A percentile compares a stretch with the other conserved stretches of the same genome.
These are phyloP conservation scores for Cuniculus paca DNA, from an alignment of 2,797 vertebrate genomes.

Conservation along the genomic window DNA sequence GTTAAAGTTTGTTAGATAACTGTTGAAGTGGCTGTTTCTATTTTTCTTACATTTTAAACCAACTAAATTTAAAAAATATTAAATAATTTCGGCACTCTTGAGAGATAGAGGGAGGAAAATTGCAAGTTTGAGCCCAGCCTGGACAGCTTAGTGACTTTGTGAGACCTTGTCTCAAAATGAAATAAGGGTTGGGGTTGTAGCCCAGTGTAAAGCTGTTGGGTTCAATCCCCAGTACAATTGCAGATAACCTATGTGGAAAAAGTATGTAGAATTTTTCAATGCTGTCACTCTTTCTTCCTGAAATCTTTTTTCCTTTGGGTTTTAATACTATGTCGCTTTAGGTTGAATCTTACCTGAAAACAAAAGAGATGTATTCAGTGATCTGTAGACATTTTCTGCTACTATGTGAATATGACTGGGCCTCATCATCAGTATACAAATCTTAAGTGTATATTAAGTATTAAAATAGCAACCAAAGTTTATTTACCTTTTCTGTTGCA, in stretches of 20 bases:
- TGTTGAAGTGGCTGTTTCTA: neutral
- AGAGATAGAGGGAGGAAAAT: neutral
- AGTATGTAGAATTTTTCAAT: conserved; percentile 4
- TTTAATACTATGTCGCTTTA: conserved; percentile 47
- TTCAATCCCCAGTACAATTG: neutral
- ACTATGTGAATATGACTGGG: neutral
- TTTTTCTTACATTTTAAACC: conserved; percentile 62
- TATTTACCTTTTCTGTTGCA: neutral
- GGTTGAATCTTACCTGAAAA: conserved; percentile 25
- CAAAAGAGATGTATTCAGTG: neutral
- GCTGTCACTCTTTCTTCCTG: conserved; percentile 22
- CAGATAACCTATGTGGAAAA: conserved; percentile 10
- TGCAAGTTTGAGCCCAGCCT: neutral
- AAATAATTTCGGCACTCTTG: neutral
- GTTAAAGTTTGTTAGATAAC: conserved; percentile 37
- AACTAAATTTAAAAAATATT: conserved; percentile 10
- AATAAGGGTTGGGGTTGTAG: neutral
- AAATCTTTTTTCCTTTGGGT: conserved; percentile 46
- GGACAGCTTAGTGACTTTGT: neutral
- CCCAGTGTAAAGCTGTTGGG: neutral
- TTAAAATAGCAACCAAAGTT: neutral
- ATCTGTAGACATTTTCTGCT: neutral
- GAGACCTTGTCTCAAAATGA: neutral
- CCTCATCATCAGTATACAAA: neutral
- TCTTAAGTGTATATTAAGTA: neutral